These are phyloP conservation scores for Argyra leucocephala DNA, from an alignment of 2,888 invertebrate species.

Conservation along the genomic window DNA sequence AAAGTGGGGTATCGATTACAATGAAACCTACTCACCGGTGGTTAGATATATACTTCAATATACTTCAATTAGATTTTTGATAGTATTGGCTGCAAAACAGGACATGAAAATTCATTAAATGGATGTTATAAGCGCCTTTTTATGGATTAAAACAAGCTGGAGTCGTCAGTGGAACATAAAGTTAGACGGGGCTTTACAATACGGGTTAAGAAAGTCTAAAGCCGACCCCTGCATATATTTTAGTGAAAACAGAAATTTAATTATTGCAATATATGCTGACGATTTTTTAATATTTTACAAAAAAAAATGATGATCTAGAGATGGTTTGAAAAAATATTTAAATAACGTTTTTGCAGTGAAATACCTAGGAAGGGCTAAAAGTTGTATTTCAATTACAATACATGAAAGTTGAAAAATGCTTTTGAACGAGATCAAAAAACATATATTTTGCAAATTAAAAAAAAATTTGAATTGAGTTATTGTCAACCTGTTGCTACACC, in stretches of 20 bases:
- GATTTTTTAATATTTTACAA: constrained; percentile 20
- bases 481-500: constrained; percentile 23
- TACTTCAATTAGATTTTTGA: neutral
- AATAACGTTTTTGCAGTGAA: too few relatives aligned
- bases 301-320: constrained; percentile 14
- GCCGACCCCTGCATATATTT: constrained; percentile 21
- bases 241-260: constrained; percentile 12
- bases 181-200: constrained; percentile 12
- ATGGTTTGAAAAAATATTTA: constrained; percentile 20
- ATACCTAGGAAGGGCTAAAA: constrained; percentile 14
- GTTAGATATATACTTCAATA: too few relatives aligned
- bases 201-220: constrained; percentile 20
- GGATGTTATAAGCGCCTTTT: constrained; percentile 24
- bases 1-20: neutral
- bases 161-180: constrained; percentile 10
- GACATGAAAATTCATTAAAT: constrained; percentile 23
- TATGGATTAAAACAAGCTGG: constrained; percentile 17
- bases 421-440: constrained; percentile 21
- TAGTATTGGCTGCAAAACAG: constrained; percentile 20
- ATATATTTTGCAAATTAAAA: constrained; percentile 21
- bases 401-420: constrained; percentile 13
- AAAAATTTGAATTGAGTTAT: constrained; percentile 21
- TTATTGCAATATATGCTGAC: constrained; percentile 21
- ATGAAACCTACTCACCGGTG: too few relatives aligned
- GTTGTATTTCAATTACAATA: constrained; percentile 20